Base-by-base conservation (phyloP, 1,140 invertebrate species). In the Protaetia brevitarsis region DNA sequence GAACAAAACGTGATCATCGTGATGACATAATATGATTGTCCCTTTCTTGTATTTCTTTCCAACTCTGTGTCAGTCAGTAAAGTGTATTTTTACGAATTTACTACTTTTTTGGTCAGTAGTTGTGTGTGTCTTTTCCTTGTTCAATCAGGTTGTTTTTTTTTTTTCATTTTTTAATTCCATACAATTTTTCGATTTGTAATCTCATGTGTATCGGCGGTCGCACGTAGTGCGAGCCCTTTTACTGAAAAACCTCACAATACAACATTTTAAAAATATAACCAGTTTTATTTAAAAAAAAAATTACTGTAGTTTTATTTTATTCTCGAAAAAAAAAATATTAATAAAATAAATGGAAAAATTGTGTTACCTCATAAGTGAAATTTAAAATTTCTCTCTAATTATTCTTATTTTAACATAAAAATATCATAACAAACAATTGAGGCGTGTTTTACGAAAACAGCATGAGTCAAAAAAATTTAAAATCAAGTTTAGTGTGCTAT, bases 21-120 rank as follows among this genome's bases (percentile, higher is more conserved):
- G n/a, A n/a, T n/a, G n/a, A n/a, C n/a, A n/a, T n/a, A n/a, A n/a
- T n/a, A n/a, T n/a, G n/a, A n/a, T n/a, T n/a, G n/a, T n/a, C n/a
- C n/a, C n/a, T n/a, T n/a, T n/a, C n/a, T n/a, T n/a, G n/a, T n/a
- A n/a, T n/a, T n/a, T n/a, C 56, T 62, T 62, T 66, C 36, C 68
- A 72, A 67, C 68, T n/a, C n/a, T 71, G 69, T 73, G 70, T 75
- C 71, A 74, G 70, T n/a, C n/a, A n/a, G n/a, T n/a, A n/a, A n/a
- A n/a, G n/a, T 75, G 74, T 74, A 75, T 75, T 75, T 76, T 75
- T 76, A 73, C 72, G 41, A 73, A 68, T 68, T n/a, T n/a, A n/a
- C n/a, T n/a, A n/a, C n/a, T n/a, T 73, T 69, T 74, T 73, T 74
- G 73, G 72, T 76, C 71, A 68, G 70, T 76, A 74, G 72, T 74